Evolutionary conservation across 2,797 vertebrate genomes (phyloP), one percentile per base, ranked within the genome.

Genomic region (Picus viridis): DNA sequence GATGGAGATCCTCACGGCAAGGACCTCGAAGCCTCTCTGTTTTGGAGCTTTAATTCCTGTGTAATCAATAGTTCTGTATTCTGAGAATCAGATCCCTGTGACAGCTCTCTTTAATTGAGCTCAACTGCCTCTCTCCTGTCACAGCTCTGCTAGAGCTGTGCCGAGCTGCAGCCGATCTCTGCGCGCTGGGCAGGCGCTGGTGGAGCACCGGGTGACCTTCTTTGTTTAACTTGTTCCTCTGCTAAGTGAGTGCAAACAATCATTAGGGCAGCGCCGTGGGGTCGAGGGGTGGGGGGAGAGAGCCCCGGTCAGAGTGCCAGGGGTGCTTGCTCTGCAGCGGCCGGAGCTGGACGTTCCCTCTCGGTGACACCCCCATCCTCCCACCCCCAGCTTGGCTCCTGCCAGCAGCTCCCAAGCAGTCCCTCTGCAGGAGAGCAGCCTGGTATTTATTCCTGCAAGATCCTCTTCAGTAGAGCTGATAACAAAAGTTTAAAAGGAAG

Each of bases 21-120:
- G 93, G 93, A 94, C 92, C 94, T 95, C 95, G 94, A 96, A 95
- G 91, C 90, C 94, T 95, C 89, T 89, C 90, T 94, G 89, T 83
- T 92, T 85, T 17, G 2, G 92, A 89, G 95, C 87, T 92, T 92
- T 94, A 89, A 90, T 94, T 96, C 89, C 83, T 58, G 39, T 85
- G 88, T 90, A 92, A 94, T 93, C 93, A 82, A 91, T 93, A 93
- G 89, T 72, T 93, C 93, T 84, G 61, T 94, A 83, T 97, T 95
- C 93, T 57, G 87, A 80, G 87, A 95, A 94, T 91, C 90, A 90
- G 89, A 95, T 92, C 74, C 59, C 86, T 92, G 83, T 90, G 93
- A 95, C 92, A 87, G 90, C 88, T 91, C 88, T 76, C 90, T 89
- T 95, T 95, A 95, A 91, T 93, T 94, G 94, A 93, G 64, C 88